Evolutionary conservation across 2,797 vertebrate species (phyloP).

Genomic region (Anguilla anguilla): DNA sequence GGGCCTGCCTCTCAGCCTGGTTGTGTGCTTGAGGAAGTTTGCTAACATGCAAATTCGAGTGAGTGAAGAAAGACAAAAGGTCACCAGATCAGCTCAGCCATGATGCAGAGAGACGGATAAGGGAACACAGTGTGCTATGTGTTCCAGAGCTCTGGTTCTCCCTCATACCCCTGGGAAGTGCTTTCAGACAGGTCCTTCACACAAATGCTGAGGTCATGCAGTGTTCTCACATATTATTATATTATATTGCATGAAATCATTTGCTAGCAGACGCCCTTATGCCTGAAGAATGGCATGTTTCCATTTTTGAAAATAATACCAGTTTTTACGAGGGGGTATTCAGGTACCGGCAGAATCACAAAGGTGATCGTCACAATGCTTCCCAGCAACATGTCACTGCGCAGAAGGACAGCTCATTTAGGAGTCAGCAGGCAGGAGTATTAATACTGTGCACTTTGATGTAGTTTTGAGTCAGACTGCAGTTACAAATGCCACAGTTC

Average conservation of each 20-base stretch:
- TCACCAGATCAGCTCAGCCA: not conserved
- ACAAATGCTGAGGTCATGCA: slow-evolving; percentile 6
- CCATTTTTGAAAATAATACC: not conserved
- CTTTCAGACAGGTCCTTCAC: not conserved
- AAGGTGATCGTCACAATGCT: not conserved
- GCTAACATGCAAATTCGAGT: not conserved
- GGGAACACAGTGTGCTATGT: not conserved
- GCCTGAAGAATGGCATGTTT: not conserved
- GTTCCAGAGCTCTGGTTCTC: not conserved
- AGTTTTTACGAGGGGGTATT: not conserved
- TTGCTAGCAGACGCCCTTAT: not conserved
- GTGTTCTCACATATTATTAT: not conserved
- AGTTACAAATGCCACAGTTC: not conserved
- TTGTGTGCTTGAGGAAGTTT: not conserved
- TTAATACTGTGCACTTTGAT: not conserved
- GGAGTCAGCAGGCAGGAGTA: not conserved
- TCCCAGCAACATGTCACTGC: not conserved
- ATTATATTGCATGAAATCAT: not conserved
- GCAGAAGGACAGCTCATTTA: not conserved
- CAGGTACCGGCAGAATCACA: not conserved
- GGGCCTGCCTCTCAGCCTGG: not conserved
- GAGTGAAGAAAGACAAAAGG: not conserved
- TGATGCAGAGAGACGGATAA: not conserved
- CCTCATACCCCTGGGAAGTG: not conserved
- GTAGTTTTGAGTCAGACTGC: not conserved